Evolutionary conservation across 2,797 vertebrate genomes (phyloP), one percentile per base, ranked within the genome.

Genomic region (Thamnophis elegans): DNA sequence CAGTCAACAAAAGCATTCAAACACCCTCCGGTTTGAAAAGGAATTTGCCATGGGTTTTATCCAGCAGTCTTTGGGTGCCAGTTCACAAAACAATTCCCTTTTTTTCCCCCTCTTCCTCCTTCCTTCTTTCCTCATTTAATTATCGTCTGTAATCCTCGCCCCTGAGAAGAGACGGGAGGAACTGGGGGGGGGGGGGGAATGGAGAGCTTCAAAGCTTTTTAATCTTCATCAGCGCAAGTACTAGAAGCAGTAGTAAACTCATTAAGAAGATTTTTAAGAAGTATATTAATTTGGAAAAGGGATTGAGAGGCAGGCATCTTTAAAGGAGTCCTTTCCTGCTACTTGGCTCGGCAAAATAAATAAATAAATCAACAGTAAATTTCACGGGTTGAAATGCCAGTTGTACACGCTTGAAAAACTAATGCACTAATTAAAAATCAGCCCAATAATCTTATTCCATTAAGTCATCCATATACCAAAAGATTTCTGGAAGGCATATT

Each of bases 401-500:
- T 20, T 36, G 16, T 10, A 36, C 32, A 36, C 73, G 32, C 36
- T 42, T 78, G 32, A 22, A 42, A 20, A 78, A 22, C 1, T 0
- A 82, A 47, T 42, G 20, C 20, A 11, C 73, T 82, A 82, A 82
- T 82, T 47, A 82, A 78, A 82, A 82, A 82, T 22, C 36, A 25
- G 73, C 3, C 9, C 20, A 10, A 78, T 78, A 22, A 78, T 42
- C 9, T 42, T 42, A 25, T 82, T 82, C 73, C 36, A 25, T 82
- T 42, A 82, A 47, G 73, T 12, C 3, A 22, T 2, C 7, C 16
- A 47, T 42, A 25, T 47, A 47, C 6, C 65, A 42, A 82, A 82
- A 82, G 20, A 0, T 18, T 28, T 26, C 53, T 47, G 51, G 42
- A 5, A 2, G 96, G 97, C 91, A 96, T 96, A 94, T 94, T 95